phyloP scores from a whole-genome alignment of 1,140 invertebrate species.

The Chironomus striatipennis region DNA sequence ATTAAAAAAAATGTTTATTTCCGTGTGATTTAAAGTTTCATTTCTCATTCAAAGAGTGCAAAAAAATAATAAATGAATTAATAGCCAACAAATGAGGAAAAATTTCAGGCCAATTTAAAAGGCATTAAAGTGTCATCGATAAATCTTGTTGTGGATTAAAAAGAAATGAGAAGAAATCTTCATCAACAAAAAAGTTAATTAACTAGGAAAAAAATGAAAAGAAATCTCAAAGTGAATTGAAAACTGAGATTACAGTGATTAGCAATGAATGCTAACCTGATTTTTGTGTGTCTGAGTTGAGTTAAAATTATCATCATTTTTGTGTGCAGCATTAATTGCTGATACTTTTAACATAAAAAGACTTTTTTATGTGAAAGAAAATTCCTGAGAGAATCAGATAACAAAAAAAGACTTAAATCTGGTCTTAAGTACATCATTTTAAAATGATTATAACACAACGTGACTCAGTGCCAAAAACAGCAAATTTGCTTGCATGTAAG shows the following conservation, averaged over 20 bases:
- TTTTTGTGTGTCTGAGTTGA: neutral
- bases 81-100: too few relatives aligned
- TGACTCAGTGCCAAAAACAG: constrained; percentile 40
- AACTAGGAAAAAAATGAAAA: neutral
- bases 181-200: neutral
- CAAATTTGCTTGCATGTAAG: constrained; percentile 69
- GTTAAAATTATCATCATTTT: neutral
- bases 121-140: constrained; percentile 4
- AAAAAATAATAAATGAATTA: too few relatives aligned
- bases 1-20: too few relatives aligned
- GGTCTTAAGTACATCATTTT: neutral
- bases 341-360: neutral
- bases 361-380: neutral
- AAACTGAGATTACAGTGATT: neutral
- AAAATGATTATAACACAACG: constrained; percentile 8
- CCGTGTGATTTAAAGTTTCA: too few relatives aligned
- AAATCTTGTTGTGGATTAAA: neutral
- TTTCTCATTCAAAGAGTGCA: too few relatives aligned
- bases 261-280: neutral
- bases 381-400: neutral
- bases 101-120: too few relatives aligned
- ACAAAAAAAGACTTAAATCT: neutral
- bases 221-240: neutral
- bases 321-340: neutral
- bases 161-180: neutral